Percentiles rank a stretch among this genome's conserved stretches.
Conservation (phyloP, 37 sponge, comb jelly and placozoan species). For the Oopsacas minuta region DNA sequence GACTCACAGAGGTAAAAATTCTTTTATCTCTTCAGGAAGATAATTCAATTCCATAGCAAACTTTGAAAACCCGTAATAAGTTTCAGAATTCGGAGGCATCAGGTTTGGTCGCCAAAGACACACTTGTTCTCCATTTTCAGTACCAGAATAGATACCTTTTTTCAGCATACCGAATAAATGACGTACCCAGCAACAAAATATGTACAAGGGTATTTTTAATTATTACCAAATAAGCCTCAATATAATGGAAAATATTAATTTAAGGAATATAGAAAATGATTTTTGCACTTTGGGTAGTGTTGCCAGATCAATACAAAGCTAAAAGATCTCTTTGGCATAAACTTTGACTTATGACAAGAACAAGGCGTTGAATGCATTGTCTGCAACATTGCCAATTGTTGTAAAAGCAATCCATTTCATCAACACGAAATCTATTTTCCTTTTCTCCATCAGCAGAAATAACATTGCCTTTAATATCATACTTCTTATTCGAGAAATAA, state of each 20-base stretch:
- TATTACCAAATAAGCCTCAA: too few species aligned
- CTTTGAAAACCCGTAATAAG: background rate
- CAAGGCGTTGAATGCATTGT: too few species aligned
- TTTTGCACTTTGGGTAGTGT: too few species aligned
- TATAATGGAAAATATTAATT: too few species aligned
- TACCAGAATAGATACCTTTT: background rate
- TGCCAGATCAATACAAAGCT: too few species aligned
- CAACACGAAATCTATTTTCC: too few species aligned
- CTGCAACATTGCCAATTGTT: too few species aligned
- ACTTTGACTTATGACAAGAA: too few species aligned
- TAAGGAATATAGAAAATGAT: too few species aligned
- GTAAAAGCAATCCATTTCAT: too few species aligned
- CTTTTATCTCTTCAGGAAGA: background rate
- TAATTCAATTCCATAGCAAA: background rate
- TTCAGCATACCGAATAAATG: background rate
- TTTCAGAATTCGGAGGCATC: background rate
- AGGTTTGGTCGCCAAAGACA: background rate
- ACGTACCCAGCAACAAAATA: background rate
- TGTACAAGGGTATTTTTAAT: too few species aligned
- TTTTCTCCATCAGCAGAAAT: conserved; percentile 31
- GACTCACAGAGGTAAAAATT: background rate
- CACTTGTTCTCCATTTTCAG: background rate
- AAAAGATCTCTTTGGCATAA: too few species aligned
- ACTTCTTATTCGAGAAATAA: conserved; percentile 57
- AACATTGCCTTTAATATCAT: conserved; percentile 47